Conservation (phyloP, 2,888 invertebrate genomes). For the Drosophila helvetica region DNA sequence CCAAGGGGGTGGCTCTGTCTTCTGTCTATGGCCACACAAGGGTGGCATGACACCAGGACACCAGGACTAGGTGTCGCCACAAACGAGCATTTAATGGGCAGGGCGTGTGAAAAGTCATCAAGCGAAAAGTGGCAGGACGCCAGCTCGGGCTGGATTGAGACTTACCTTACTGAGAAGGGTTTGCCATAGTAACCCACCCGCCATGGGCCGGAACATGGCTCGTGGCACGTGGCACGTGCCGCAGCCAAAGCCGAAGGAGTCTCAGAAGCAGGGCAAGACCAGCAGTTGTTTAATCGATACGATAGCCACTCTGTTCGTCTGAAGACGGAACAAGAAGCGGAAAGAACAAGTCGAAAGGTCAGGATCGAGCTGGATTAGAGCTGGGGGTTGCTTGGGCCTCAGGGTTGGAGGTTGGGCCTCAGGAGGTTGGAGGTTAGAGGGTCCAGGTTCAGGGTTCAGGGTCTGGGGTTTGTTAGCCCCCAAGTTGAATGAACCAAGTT, state of each 20-base stretch:
- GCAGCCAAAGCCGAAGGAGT: background rate
- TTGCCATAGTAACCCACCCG: slow-evolving; percentile 45
- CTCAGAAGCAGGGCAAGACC: slow-evolving; percentile 34
- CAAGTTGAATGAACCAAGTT: slow-evolving; percentile 58
- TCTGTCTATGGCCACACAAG: background rate
- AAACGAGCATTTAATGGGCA: slow-evolving; percentile 72
- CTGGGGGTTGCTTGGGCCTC: background rate
- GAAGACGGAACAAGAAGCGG: slow-evolving; percentile 9
- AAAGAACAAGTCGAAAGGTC: slow-evolving; percentile 6
- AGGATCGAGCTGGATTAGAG: background rate
- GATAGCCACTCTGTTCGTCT: slow-evolving; percentile 45
- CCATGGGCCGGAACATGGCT: slow-evolving; percentile 13
- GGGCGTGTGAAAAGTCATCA: slow-evolving; percentile 76
- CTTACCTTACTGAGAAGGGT: slow-evolving; percentile 3
- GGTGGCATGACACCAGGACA: slow-evolving; percentile 2
- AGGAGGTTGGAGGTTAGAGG: background rate
- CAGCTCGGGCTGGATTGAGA: too few species aligned
- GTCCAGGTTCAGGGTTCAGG: slow-evolving; percentile 8
- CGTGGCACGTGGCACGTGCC: slow-evolving; percentile 26
- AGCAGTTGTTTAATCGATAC: slow-evolving; percentile 72
- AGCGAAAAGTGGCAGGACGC: slow-evolving; percentile 55
- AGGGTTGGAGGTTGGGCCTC: background rate
- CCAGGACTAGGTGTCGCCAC: slow-evolving; percentile 60
- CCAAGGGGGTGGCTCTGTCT: too few species aligned
- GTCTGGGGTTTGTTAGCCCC: slow-evolving; percentile 3